Evolutionary conservation across 2,888 invertebrate species (phyloP).

Genomic region (Celastrina argiolus): DNA sequence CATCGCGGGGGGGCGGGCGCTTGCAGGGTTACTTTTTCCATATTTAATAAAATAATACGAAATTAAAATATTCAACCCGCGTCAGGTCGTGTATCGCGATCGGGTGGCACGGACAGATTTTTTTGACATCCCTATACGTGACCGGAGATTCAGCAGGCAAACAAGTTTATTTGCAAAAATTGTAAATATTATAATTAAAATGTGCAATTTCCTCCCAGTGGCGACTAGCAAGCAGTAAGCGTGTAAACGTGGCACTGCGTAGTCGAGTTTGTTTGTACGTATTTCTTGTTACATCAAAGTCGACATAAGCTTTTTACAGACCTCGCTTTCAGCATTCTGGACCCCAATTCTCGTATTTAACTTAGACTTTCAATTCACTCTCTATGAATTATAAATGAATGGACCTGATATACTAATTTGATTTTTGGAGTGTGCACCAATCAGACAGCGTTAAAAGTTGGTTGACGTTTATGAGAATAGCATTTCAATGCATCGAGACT

Average conservation of each 20-base stretch:
- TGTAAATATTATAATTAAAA: slow-evolving; percentile 36
- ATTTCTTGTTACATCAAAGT: not conserved
- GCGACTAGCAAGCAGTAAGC: too few species aligned
- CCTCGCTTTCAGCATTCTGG: too few species aligned
- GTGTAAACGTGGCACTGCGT: not conserved
- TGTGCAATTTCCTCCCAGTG: slow-evolving; percentile 3
- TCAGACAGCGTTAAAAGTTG: too few species aligned
- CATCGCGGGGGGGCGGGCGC: slow-evolving; percentile 42
- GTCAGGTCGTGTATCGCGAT: slow-evolving; percentile 70
- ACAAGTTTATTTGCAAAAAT: slow-evolving; percentile 51
- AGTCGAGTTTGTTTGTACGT: not conserved
- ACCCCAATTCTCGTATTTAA: too few species aligned
- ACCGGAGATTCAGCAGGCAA: slow-evolving; percentile 45
- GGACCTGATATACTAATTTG: too few species aligned
- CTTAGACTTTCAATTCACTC: too few species aligned
- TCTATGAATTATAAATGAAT: too few species aligned
- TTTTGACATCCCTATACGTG: slow-evolving; percentile 64
- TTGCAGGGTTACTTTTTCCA: slow-evolving; percentile 51
- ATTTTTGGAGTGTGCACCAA: too few species aligned
- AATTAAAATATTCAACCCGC: slow-evolving; percentile 69
- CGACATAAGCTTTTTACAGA: not conserved
- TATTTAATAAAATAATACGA: slow-evolving; percentile 67
- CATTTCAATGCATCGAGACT: too few species aligned
- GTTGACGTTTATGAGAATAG: too few species aligned
- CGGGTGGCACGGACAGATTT: slow-evolving; percentile 65